Base-by-base conservation (phyloP, 53 echinoderm and acorn worm species). In the Zoroaster sp. region DNA sequence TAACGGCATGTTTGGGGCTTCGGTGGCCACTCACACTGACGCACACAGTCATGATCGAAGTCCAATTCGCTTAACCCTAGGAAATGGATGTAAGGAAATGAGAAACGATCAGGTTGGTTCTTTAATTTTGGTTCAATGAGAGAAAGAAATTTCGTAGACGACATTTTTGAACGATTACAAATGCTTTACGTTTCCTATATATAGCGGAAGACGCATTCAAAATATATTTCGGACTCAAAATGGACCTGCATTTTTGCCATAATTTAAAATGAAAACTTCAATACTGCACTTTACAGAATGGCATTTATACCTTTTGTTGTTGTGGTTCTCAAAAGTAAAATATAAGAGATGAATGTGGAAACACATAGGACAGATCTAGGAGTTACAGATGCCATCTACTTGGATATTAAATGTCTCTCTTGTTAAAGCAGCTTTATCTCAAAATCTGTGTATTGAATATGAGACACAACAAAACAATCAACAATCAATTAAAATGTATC, bases 1-100 rank as follows among this genome's bases (percentile, higher is more conserved):
- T 94, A 96, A 1, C 72, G 52, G 46, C 96, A 96, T 13, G 69
- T 52, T 69, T 68, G 81, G 20, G 94, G 92, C 20, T 67, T 54
- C 4, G 77, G 66, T 1, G 94, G 88, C 73, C 75, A 77, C 3
- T 54, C 49, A 66, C 96, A 96, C 21, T 43, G 72, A 15, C 96
- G 83, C 28, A 66, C 51, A 49, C 96, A 96, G 8, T 53, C 83
- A 65, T 93, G 95, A 11, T 83, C 77, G 18, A 40, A 63, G 14
- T 91, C 91, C 1, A 63, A 53, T 9, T 77, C 38, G 43, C 69
- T 86, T n/a, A 77, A 4, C 70, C 77, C 91, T 91, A 31, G 6
- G 44, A 18, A 6, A 68, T 9, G 69, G 32, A 37, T 10, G 1
- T 35, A 0, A 18, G 17, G 10, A 17, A 70, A 3, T 4, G 17